Conservation (phyloP, 2,113 vertebrate species). For the Centropus unirufus region DNA sequence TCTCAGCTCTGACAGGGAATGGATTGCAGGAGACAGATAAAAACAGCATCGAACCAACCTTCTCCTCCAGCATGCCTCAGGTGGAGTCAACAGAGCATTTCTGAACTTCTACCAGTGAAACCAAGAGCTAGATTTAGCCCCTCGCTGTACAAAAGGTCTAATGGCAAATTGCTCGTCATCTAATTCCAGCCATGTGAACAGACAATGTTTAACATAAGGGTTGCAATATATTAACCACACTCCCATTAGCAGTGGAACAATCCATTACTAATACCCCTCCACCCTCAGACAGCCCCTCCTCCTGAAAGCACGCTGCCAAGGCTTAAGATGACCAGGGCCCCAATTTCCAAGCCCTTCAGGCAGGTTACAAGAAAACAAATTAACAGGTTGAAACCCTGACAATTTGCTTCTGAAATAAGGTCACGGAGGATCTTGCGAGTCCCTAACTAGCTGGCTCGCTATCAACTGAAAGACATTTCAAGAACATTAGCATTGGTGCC, state of each 20-base stretch:
- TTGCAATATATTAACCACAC: not conserved
- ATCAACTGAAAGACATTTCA: constrained; percentile 38
- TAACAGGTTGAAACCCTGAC: constrained; percentile 25
- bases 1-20: not conserved
- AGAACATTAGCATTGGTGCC: not conserved
- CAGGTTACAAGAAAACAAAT: constrained; percentile 8
- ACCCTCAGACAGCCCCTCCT: not conserved
- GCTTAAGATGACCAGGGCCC: not conserved
- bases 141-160: not conserved
- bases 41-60: not conserved
- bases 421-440: not conserved
- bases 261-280: not conserved
- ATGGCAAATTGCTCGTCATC: not conserved
- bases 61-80: not conserved
- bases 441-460: constrained; percentile 15
- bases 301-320: not conserved
- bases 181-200: not conserved
- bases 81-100: not conserved
- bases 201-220: not conserved
- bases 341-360: not conserved
- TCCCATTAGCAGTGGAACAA: not conserved
- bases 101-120: not conserved
- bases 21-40: not conserved
- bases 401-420: constrained; percentile 33
- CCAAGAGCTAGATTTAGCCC: not conserved